Conservation (phyloP, 2,797 vertebrate genomes). For the Poecilia picta region DNA sequence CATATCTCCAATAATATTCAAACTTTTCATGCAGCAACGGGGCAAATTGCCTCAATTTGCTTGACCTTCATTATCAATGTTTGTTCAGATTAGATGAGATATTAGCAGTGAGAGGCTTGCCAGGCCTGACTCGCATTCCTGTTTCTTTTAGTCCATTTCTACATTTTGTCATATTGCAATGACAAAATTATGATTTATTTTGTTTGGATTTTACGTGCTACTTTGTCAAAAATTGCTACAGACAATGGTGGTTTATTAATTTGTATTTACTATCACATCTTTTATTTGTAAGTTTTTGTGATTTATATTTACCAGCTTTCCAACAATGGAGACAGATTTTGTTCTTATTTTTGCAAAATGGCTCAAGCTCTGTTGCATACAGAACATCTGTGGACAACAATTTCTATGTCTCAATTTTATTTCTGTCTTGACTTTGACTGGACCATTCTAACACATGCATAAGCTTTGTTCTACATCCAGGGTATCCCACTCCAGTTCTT, state of each 20-base stretch:
- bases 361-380: neutral
- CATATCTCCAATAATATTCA: constrained; percentile 66
- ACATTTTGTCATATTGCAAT: neutral
- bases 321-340: neutral
- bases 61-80: constrained; percentile 72
- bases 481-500: neutral
- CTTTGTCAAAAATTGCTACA: neutral
- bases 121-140: constrained; percentile 16
- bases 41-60: constrained; percentile 57
- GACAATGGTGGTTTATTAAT: neutral
- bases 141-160: constrained; percentile 1
- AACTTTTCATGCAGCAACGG: constrained; percentile 41
- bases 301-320: neutral
- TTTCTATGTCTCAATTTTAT: neutral
- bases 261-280: neutral
- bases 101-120: constrained; percentile 1
- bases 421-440: neutral
- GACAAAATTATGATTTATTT: neutral
- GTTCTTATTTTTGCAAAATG: neutral
- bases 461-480: neutral
- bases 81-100: constrained; percentile 64
- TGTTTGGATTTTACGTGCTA: neutral
- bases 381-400: neutral
- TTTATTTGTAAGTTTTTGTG: neutral
- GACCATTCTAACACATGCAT: neutral